These are phyloP conservation scores for Mylabris phalerata DNA, from an alignment of 1,140 invertebrate genomes.

Conservation along the genomic window DNA sequence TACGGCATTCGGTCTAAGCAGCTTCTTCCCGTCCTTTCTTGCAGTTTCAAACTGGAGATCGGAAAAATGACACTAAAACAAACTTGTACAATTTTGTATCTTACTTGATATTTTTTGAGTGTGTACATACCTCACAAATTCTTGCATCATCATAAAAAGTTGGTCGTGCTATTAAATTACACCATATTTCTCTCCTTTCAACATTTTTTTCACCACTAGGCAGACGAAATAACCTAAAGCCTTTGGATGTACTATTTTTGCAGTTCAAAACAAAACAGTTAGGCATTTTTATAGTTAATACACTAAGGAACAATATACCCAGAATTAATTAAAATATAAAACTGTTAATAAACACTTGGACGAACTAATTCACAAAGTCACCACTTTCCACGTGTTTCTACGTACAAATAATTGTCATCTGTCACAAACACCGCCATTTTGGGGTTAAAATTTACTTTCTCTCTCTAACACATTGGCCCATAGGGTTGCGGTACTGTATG, in stretches of 20 bases:
- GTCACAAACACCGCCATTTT: no score
- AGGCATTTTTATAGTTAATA: not conserved
- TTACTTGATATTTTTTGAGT: not conserved
- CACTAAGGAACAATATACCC: no score
- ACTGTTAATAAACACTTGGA: no score
- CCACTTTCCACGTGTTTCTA: no score
- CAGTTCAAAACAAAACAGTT: not conserved
- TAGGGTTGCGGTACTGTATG: no score
- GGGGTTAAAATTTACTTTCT: no score
- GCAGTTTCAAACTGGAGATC: not conserved
- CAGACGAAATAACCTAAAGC: not conserved
- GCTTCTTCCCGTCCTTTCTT: not conserved
- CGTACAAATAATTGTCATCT: no score
- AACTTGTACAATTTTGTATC: not conserved
- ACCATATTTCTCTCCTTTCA: not conserved
- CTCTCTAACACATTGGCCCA: no score
- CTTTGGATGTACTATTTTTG: not conserved
- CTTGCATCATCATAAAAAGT: not conserved
- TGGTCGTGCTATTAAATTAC: not conserved
- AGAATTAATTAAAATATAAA: no score
- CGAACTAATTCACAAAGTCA: no score
- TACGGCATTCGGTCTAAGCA: not conserved
- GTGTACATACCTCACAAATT: constrained; percentile 1
- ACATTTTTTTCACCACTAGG: not conserved
- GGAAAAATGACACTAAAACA: not conserved